phyloP scores from a whole-genome alignment of 2,113 vertebrate genomes.

The Melanocharis versteri region DNA sequence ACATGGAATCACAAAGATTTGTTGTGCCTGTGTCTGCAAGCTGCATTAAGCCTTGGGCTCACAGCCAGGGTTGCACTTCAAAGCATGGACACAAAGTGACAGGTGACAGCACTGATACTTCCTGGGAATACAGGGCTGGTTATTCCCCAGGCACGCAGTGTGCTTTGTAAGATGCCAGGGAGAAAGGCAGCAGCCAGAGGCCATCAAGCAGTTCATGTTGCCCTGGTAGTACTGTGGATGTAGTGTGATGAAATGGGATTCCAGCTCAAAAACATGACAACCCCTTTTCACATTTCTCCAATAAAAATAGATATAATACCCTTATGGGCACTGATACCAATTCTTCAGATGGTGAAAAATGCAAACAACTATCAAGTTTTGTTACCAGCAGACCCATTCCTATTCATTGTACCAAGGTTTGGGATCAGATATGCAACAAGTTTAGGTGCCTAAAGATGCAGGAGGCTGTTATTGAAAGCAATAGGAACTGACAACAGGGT shows the following conservation, averaged over 20 bases:
- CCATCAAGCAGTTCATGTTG: not conserved
- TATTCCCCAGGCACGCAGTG: accelerated
- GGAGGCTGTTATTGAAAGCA: not conserved
- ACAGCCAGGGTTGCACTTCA: not conserved
- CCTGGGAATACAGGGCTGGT: not conserved
- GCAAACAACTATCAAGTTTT: not conserved
- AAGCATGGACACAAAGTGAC: not conserved
- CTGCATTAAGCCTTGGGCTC: not conserved
- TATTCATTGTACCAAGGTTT: not conserved
- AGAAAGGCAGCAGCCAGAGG: not conserved
- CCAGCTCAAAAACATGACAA: not conserved
- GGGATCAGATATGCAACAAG: not conserved
- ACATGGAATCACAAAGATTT: not conserved
- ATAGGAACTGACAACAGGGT: not conserved
- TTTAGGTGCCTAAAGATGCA: not conserved
- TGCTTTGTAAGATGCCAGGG: not conserved
- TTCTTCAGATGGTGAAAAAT: not conserved
- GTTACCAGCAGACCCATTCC: not conserved
- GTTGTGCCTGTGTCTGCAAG: not conserved
- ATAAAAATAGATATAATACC: not conserved
- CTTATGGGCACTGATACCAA: not conserved
- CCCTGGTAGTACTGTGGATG: not conserved
- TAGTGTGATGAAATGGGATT: not conserved
- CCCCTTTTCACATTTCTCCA: not conserved
- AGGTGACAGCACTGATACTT: not conserved